Base-by-base conservation (phyloP, 2,113 vertebrate species). In the Catharus fuscescens region DNA sequence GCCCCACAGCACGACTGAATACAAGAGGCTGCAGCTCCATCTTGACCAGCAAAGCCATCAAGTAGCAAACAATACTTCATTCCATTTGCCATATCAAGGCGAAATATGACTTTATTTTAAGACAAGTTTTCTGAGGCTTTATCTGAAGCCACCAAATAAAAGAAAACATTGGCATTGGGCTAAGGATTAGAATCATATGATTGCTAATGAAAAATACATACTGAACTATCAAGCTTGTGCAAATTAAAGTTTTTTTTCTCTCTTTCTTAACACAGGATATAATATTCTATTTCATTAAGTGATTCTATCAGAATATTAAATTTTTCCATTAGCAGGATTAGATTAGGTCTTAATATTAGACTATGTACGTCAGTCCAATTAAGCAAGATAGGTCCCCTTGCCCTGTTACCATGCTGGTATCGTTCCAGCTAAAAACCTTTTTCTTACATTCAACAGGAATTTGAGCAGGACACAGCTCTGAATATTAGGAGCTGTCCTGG, bases 261-360 rank as follows among this genome's bases (percentile, higher is more conserved):
- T 57, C 36, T 54, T 92, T 92, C 88, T 93, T 92, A 96, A 94
- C 86, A 92, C 28, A 86, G 81, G 56, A 47, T 79, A 89, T 96
- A 85, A 86, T 96, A 93, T 94, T 92, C 95, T 90, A 95, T 97
- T 96, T 93, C 88, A 73, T 92, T 78, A 92, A 91, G 83, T 42
- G 86, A 74, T 92, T 54, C 86, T 95, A 97, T 82, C 72, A 84
- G 95, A 96, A 90, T 90, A 97, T 97, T 96, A 94, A 96, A 38
- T 73, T 97, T 95, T 96, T 97, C 91, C 91, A 95, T 96, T 97
- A 96, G 78, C 44, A 71, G 57, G 94, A 96, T 97, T 91, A 97
- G 80, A 95, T 93, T 93, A 95, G 53, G 78, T 89, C 88, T 97
- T 96, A 92, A 83, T 96, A 92, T 94, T 95, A 95, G 97, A 88